Evolutionary conservation across 2,888 invertebrate species (phyloP).

Genomic region (Euphydryas editha): DNA sequence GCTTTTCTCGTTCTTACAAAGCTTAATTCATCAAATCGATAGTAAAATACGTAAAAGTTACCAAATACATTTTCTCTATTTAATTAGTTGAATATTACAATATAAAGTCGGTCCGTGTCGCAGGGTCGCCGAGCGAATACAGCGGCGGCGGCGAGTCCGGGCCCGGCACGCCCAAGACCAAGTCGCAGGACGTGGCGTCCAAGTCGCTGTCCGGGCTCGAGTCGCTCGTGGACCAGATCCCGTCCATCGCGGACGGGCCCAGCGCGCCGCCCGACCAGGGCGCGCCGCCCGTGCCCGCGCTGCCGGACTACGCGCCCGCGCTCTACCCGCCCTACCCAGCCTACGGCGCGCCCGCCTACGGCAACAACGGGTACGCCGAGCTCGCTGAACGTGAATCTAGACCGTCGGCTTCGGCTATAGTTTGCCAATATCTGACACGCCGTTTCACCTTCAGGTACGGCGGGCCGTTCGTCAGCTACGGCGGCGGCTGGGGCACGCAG

Average conservation of each 20-base stretch:
- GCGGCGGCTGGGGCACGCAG: slow-evolving; percentile 74
- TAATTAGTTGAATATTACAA: not conserved
- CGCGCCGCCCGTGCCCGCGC: slow-evolving; percentile 55
- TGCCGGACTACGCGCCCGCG: slow-evolving; percentile 56
- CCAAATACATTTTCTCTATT: too few species aligned
- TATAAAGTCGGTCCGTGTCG: not conserved
- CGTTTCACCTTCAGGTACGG: slow-evolving; percentile 64
- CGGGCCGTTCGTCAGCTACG: slow-evolving; percentile 77
- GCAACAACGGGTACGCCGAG: slow-evolving; percentile 62
- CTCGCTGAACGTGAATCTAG: too few species aligned
- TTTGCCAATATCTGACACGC: not conserved
- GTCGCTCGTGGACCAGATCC: slow-evolving; percentile 95
- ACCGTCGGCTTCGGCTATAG: too few species aligned
- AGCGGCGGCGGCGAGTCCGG: slow-evolving; percentile 43
- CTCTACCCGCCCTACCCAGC: slow-evolving; percentile 71
- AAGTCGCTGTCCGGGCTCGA: slow-evolving; percentile 94
- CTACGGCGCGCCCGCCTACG: slow-evolving; percentile 64
- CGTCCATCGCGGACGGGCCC: slow-evolving; percentile 91
- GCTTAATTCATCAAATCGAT: too few species aligned
- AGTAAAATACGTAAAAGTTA: too few species aligned
- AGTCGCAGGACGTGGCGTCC: slow-evolving; percentile 89
- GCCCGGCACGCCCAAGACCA: slow-evolving; percentile 69
- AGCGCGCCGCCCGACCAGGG: slow-evolving; percentile 46
- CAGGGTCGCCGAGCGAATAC: slow-evolving; percentile 73
- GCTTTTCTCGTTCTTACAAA: too few species aligned